These are phyloP conservation scores for Botia kubotai DNA, from an alignment of 2,797 vertebrate genomes.

Conservation along the genomic window DNA sequence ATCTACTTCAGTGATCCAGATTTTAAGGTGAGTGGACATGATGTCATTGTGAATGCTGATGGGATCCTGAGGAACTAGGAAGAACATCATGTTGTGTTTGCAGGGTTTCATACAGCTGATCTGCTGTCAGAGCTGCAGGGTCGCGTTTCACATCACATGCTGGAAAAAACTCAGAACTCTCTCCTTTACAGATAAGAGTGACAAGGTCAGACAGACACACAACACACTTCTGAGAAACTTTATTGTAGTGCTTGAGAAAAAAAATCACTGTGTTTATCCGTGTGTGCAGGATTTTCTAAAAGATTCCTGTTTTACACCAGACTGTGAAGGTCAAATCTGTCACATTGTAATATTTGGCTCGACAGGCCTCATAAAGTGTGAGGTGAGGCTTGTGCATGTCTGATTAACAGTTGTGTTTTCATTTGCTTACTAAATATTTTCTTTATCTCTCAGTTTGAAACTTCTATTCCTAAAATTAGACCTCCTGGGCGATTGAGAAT, in stretches of 20 bases:
- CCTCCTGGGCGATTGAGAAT: constrained; percentile 73
- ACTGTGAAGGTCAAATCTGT: constrained; percentile 87
- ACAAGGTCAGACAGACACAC: constrained; percentile 82
- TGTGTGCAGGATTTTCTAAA: constrained; percentile 86
- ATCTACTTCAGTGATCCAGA: constrained; percentile 94
- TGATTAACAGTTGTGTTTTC: no score
- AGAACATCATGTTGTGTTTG: not conserved
- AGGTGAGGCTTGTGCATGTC: constrained; percentile 76
- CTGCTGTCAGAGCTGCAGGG: constrained; percentile 86
- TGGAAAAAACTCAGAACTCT: constrained; percentile 90
- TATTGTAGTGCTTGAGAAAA: not conserved
- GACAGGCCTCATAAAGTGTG: constrained; percentile 87
- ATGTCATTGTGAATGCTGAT: not conserved
- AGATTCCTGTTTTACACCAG: constrained; percentile 89
- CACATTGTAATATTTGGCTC: constrained; percentile 86
- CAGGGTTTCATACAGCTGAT: constrained; percentile 90
- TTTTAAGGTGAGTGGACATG: constrained; percentile 84
- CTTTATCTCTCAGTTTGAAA: constrained; percentile 85
- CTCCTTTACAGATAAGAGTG: constrained; percentile 85
- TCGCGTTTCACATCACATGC: constrained; percentile 91
- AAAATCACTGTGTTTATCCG: constrained; percentile 8
- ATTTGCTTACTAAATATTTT: not conserved
- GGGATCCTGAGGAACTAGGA: not conserved
- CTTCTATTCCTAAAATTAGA: constrained; percentile 78
- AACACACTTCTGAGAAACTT: not conserved